phyloP scores from a whole-genome alignment of 2,113 vertebrate genomes.

The Xenopus borealis region DNA sequence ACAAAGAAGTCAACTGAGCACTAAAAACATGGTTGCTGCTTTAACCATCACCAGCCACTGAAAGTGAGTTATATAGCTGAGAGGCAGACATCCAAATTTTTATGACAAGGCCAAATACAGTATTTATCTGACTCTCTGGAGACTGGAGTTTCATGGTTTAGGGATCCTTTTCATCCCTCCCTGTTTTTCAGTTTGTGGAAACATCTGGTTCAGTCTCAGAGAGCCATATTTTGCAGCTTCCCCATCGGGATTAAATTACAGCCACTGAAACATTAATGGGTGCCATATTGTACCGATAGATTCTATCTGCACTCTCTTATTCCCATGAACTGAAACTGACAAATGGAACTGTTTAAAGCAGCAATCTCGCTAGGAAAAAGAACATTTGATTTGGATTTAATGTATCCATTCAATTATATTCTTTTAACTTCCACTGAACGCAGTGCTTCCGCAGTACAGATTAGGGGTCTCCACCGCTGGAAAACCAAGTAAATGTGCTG shows the following conservation, averaged over 20 bases:
- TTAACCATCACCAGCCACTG: neutral
- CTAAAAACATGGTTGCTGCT: constrained; percentile 9
- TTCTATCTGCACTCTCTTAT: constrained; percentile 60
- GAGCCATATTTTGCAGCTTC: constrained; percentile 68
- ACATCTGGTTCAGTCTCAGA: constrained; percentile 71
- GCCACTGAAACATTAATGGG: constrained; percentile 64
- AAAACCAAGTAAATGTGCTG: constrained; percentile 11
- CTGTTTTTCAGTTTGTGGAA: constrained; percentile 56
- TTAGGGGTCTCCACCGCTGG: neutral
- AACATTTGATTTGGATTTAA: constrained; percentile 35
- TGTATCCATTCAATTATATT: constrained; percentile 24
- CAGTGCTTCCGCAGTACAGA: neutral
- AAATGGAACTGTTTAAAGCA: constrained; percentile 52
- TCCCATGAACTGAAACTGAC: constrained; percentile 67
- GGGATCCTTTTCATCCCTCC: constrained; percentile 57
- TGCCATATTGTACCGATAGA: constrained; percentile 64
- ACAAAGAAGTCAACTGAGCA: neutral
- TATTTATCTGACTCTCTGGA: constrained; percentile 52
- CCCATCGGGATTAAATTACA: constrained; percentile 72
- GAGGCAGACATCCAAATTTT: constrained; percentile 27
- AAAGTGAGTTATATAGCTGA: constrained; percentile 8
- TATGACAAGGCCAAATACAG: constrained; percentile 30
- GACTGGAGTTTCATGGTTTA: constrained; percentile 52
- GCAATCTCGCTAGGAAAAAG: constrained; percentile 28
- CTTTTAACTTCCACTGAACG: constrained; percentile 28